Conservation (phyloP, 2,797 vertebrate genomes). For the Amblyraja radiata region DNA sequence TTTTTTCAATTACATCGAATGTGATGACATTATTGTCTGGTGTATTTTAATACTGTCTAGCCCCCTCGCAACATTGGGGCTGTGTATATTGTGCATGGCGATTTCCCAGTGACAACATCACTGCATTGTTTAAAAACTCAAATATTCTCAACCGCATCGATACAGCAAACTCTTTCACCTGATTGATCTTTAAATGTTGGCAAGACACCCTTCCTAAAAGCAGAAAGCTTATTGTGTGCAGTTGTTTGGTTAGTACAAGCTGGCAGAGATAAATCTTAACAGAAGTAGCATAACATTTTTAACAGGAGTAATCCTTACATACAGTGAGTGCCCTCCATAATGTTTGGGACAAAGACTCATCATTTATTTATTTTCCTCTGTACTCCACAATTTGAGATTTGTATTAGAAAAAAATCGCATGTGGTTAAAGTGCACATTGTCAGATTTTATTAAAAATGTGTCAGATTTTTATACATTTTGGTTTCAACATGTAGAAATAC, state of each 20-base stretch:
- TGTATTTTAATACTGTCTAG: neutral
- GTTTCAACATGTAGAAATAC: no score
- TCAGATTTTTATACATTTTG: no score
- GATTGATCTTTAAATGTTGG: neutral
- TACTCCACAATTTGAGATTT: no score
- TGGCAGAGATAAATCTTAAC: slow-evolving; percentile 30
- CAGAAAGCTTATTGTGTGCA: neutral
- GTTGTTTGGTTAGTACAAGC: slow-evolving; percentile 14
- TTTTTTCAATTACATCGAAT: neutral
- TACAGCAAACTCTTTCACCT: neutral
- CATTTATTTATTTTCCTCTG: no score
- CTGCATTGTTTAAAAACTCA: neutral
- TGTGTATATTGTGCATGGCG: neutral
- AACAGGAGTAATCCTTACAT: slow-evolving; percentile 29
- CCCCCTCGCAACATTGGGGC: neutral
- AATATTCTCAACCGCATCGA: neutral
- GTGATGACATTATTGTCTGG: neutral
- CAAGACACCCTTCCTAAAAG: neutral
- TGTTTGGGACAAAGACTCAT: no score
- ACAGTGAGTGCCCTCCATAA: no score
- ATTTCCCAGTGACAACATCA: neutral
- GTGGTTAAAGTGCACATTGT: no score
- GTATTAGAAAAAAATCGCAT: no score
- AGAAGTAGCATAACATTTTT: neutral
- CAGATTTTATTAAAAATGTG: no score